Base-by-base conservation (phyloP, 2,797 vertebrate genomes). In the Rhincodon typus region DNA sequence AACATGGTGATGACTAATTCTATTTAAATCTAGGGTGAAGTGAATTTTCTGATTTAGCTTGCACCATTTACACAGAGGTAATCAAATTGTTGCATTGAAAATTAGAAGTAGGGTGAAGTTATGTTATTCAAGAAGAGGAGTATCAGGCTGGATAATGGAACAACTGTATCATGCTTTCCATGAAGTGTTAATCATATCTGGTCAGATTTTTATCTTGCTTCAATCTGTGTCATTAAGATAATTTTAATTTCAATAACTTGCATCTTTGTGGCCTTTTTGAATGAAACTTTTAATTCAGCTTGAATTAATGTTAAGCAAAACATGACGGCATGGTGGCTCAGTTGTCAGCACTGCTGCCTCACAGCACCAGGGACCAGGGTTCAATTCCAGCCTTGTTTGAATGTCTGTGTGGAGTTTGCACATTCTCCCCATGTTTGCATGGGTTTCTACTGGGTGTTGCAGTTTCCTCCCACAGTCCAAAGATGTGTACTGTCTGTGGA, bases 1-100 rank as follows among this genome's bases (percentile, higher is more conserved):
- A n/a, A 42, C n/a, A 67, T 2, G n/a, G 10, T 66, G 88, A 38
- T 93, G 90, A 93, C 90, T 93, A 69, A 93, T 93, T 93, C 21
- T 93, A 25, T 69, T 93, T 93, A 66, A 93, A 93, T 23, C 90
- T 42, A 69, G 90, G 66, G 90, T 69, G 90, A 38, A 53, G 66
- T 38, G 42, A 46, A 27, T 23, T 21, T 42, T 67, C 21, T 69
- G n/a, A 93, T 93, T 93, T 67, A 8, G n/a, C 62, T 84, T 46
- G 38, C 8, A 93, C 62, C 25, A 93, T 42, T 69, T 69, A 25
- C 62, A 27, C n/a, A 69, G 13, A 93, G 62, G 66, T 42, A 69
- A n/a, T 69, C 62, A 69, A 69, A 67, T 10, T 38, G 17, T 21
- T 67, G 34, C 17, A 66, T 91, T n/a, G 7, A 67, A 66, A n/a